Evolutionary conservation across 2,797 vertebrate genomes (phyloP).

Genomic region (Cryptoblepharus egeriae): DNA sequence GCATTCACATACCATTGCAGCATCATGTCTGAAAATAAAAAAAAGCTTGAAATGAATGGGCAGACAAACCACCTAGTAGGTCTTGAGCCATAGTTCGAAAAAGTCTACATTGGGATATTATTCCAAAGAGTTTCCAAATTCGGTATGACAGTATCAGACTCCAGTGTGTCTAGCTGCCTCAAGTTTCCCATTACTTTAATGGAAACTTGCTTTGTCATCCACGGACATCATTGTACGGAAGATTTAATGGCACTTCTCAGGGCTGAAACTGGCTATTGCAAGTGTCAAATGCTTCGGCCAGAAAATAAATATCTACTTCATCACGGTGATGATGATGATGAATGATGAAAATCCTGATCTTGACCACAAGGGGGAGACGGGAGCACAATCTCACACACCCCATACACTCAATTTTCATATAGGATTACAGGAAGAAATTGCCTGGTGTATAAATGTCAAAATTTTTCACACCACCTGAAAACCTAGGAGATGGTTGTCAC

Average conservation of each 20-base stretch:
- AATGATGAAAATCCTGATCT: background rate
- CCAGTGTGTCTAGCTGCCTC: background rate
- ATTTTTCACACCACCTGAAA: background rate
- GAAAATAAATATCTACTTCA: background rate
- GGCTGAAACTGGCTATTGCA: background rate
- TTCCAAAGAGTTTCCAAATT: background rate
- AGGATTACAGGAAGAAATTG: background rate
- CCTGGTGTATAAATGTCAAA: background rate
- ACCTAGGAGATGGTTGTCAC: background rate
- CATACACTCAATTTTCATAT: background rate
- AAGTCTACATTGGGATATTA: background rate
- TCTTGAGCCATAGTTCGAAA: too few species aligned
- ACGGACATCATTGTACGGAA: background rate
- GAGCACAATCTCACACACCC: background rate
- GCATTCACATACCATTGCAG: too few species aligned
- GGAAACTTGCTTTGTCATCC: background rate
- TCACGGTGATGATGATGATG: too few species aligned
- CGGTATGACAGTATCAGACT: background rate
- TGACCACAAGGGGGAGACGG: conserved; percentile 30
- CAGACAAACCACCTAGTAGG: too few species aligned
- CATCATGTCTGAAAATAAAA: too few species aligned
- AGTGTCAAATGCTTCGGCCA: background rate
- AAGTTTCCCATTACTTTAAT: background rate
- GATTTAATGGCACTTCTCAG: background rate
- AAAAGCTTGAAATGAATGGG: too few species aligned